Evolutionary conservation across 2,113 vertebrate species (phyloP).

Genomic region (Labeo catla): DNA sequence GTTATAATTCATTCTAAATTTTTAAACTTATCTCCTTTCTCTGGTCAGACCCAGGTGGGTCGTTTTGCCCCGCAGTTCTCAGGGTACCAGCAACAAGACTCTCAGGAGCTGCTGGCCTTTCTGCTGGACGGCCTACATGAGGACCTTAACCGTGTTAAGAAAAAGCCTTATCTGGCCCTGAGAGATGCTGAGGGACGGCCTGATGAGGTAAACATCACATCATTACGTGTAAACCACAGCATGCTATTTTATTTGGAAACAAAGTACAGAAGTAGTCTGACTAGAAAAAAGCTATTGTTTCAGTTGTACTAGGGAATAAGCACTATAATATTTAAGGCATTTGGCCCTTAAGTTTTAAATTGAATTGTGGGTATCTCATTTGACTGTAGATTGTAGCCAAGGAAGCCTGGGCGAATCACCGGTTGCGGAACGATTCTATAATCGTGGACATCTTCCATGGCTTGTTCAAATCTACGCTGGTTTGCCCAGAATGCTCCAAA

Average conservation of each 20-base stretch:
- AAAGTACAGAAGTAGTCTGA: background rate
- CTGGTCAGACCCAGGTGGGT: slow-evolving; percentile 90
- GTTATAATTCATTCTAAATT: background rate
- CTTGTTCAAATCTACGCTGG: slow-evolving; percentile 90
- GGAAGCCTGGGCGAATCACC: slow-evolving; percentile 90
- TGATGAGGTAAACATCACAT: slow-evolving; percentile 81
- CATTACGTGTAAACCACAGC: background rate
- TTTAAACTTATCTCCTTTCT: background rate
- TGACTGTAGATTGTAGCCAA: slow-evolving; percentile 84
- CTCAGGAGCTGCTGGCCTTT: slow-evolving; percentile 95
- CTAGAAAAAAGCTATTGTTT: too few species aligned
- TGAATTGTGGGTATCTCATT: background rate
- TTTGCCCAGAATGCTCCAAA: slow-evolving; percentile 89
- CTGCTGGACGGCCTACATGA: slow-evolving; percentile 95
- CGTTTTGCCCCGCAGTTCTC: slow-evolving; percentile 98
- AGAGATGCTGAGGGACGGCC: slow-evolving; percentile 91
- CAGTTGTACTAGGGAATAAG: background rate
- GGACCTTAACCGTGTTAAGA: slow-evolving; percentile 96
- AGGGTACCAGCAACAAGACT: slow-evolving; percentile 97
- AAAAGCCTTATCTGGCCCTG: slow-evolving; percentile 93
- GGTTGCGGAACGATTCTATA: slow-evolving; percentile 86
- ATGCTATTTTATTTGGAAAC: background rate
- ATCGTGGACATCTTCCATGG: slow-evolving; percentile 93
- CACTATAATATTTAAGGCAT: background rate
- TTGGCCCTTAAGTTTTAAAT: background rate